phyloP scores from a whole-genome alignment of 2,113 vertebrate genomes.

The Aplodontia rufa region DNA sequence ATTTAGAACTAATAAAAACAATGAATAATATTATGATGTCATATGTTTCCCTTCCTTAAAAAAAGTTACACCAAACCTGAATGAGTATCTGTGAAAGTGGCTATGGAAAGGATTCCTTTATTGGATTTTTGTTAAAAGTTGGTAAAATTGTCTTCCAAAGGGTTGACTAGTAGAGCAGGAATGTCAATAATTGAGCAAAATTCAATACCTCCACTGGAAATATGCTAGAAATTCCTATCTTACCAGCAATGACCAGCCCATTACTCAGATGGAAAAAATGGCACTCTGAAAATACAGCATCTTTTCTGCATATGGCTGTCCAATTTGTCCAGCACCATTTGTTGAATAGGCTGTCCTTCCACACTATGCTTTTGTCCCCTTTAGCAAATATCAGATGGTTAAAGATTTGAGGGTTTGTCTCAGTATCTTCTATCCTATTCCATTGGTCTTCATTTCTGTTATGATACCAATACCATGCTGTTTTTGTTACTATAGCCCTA shows the following conservation, averaged over 20 bases:
- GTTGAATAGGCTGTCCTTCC: too few relatives aligned
- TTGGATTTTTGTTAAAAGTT: too few relatives aligned
- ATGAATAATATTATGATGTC: background rate
- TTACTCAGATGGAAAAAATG: background rate
- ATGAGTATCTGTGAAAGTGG: background rate
- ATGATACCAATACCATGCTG: too few relatives aligned
- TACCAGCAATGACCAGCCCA: background rate
- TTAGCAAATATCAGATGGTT: too few relatives aligned
- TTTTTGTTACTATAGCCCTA: too few relatives aligned
- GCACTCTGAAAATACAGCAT: background rate
- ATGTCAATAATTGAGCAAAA: background rate
- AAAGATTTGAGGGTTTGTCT: too few relatives aligned
- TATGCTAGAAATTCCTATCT: background rate
- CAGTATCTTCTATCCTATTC: too few relatives aligned
- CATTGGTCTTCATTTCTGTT: too few relatives aligned
- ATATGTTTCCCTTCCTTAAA: slow-evolving; percentile 13
- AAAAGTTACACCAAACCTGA: background rate
- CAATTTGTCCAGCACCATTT: too few relatives aligned
- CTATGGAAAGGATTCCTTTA: slow-evolving; percentile 2
- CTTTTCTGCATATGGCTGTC: too few relatives aligned
- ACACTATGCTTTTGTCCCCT: too few relatives aligned
- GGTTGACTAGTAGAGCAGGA: background rate
- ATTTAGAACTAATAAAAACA: slow-evolving; percentile 49
- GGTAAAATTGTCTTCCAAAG: background rate
- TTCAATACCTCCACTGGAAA: background rate